Percentiles rank a stretch among this genome's conserved stretches.
Conservation (phyloP, 2,888 invertebrate genomes). For the Cantharis rufa region DNA sequence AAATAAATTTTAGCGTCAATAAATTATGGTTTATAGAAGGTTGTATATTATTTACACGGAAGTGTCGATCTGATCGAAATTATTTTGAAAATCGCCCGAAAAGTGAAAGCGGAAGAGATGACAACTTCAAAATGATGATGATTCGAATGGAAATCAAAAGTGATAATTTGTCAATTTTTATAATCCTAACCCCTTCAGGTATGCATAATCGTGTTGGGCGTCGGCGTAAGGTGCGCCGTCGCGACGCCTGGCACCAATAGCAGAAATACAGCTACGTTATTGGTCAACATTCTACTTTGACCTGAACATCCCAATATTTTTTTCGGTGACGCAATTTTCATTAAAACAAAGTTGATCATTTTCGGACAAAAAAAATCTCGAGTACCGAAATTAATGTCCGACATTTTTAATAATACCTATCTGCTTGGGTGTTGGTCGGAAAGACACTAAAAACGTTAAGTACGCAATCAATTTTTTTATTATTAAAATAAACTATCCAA, state of each 20-base stretch:
- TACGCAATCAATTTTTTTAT: too few relatives aligned
- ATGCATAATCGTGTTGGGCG: constrained; percentile 44
- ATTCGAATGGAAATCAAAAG: neutral
- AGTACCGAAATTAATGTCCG: neutral
- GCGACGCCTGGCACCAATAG: constrained; percentile 53
- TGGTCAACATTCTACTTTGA: constrained; percentile 47
- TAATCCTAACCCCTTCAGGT: constrained; percentile 28
- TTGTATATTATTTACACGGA: constrained; percentile 13
- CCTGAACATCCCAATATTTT: constrained; percentile 42
- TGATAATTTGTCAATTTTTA: neutral
- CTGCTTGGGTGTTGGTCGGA: neutral
- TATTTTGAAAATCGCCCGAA: neutral
- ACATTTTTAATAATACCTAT: neutral
- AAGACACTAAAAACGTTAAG: neutral
- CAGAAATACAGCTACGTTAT: constrained; percentile 33
- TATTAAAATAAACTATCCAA: too few relatives aligned
- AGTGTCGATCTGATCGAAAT: neutral
- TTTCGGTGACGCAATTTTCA: constrained; percentile 47
- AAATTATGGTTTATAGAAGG: constrained; percentile 47
- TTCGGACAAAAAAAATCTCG: neutral
- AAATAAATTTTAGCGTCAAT: constrained; percentile 51
- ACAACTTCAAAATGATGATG: neutral
- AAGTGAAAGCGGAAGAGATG: neutral
- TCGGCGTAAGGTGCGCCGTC: constrained; percentile 50
- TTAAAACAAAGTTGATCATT: constrained; percentile 33